These are phyloP conservation scores for Notolabrus celidotus DNA, from an alignment of 2,797 vertebrate genomes.

Conservation along the genomic window DNA sequence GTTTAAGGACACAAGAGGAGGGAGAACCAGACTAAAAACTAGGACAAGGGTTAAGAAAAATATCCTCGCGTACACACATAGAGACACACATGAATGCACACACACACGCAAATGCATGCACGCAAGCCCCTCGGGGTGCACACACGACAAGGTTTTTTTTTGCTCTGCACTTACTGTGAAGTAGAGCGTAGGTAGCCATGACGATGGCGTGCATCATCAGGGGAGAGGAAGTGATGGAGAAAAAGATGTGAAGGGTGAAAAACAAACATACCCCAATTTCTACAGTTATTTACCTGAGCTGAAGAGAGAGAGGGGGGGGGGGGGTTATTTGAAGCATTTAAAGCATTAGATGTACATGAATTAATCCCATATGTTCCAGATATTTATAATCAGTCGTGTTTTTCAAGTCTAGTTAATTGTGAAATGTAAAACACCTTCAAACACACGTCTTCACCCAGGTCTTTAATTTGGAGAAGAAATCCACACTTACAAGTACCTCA, in stretches of 20 bases:
- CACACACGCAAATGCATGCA: conserved; percentile 9
- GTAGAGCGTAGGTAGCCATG: conserved; percentile 49
- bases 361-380: background rate
- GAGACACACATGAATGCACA: conserved; percentile 30
- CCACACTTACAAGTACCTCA: background rate
- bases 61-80: conserved; percentile 9
- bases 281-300: conserved; percentile 6
- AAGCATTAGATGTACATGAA: background rate
- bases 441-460: background rate
- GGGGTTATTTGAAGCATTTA: background rate
- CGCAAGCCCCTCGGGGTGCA: background rate
- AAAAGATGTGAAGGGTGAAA: conserved; percentile 7
- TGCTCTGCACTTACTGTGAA: conserved; percentile 34
- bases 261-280: background rate
- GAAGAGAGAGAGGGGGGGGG: background rate
- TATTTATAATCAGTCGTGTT: too few relatives aligned
- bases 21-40: background rate
- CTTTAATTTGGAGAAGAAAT: background rate
- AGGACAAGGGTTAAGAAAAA: conserved; percentile 27
- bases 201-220: conserved; percentile 10
- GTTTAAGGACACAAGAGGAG: conserved; percentile 18
- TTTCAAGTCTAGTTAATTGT: too few relatives aligned
- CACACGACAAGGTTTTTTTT: conserved; percentile 11
- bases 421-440: background rate
- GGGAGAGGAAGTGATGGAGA: conserved; percentile 20